Percentiles rank a stretch among this genome's conserved stretches.
Evolutionary conservation across 1,140 invertebrate species (phyloP).

Genomic region (Armadillidium nasatum): DNA sequence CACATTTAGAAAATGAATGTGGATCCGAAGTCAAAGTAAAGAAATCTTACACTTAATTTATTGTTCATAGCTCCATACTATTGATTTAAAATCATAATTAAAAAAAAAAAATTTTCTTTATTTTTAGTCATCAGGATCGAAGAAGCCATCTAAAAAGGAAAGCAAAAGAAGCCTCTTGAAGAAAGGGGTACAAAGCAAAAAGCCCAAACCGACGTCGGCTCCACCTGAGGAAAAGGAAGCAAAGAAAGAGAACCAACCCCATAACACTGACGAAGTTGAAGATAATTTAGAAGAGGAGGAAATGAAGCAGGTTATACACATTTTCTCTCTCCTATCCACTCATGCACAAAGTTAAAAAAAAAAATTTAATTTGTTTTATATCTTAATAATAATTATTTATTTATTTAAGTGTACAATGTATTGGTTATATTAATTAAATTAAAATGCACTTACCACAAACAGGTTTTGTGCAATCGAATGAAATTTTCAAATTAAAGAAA

Average conservation of each 20-base stretch:
- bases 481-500: too few relatives aligned
- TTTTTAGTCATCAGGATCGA: not conserved
- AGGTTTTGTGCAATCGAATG: too few relatives aligned
- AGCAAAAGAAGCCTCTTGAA: not conserved
- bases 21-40: too few relatives aligned
- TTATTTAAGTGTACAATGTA: not conserved
- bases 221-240: not conserved
- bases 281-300: constrained; percentile 56
- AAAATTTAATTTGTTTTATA: not conserved
- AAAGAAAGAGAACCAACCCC: constrained; percentile 28
- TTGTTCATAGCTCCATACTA: too few relatives aligned
- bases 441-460: too few relatives aligned
- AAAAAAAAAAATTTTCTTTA: not conserved
- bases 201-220: not conserved
- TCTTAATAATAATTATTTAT: not conserved
- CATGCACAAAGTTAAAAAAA: too few relatives aligned
- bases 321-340: too few relatives aligned
- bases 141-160: not conserved
- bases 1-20: too few relatives aligned
- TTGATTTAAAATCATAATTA: too few relatives aligned
- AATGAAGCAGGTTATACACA: constrained; percentile 44
- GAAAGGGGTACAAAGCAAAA: not conserved
- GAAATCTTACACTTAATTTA: too few relatives aligned
- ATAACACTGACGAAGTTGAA: constrained; percentile 47
- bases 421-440: too few relatives aligned